Percentiles rank a stretch among this genome's conserved stretches.
Conservation (phyloP, 2,113 vertebrate species). For the Epinephelus fuscoguttatus region DNA sequence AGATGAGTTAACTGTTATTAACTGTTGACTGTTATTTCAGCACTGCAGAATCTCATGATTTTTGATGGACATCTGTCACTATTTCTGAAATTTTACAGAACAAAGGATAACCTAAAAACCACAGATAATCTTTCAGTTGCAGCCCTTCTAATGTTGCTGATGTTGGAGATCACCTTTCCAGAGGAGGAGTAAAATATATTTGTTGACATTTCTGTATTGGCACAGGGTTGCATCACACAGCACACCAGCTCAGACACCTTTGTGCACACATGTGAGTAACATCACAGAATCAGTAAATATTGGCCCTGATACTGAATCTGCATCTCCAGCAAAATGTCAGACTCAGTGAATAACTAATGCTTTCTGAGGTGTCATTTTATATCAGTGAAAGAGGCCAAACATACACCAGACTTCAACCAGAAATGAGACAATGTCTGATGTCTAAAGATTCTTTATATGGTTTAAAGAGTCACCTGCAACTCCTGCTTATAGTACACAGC, state of each 20-base stretch:
- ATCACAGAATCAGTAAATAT: background rate
- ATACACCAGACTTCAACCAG: background rate
- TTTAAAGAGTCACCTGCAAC: background rate
- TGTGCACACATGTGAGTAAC: background rate
- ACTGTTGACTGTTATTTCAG: background rate
- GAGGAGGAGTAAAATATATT: background rate
- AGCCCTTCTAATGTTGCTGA: background rate
- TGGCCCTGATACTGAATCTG: background rate
- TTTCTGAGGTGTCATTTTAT: background rate
- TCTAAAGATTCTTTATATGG: background rate
- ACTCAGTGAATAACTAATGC: background rate
- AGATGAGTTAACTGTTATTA: too few relatives aligned
- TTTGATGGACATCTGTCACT: background rate
- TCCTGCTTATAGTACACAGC: too few relatives aligned
- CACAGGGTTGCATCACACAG: background rate
- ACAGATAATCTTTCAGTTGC: background rate
- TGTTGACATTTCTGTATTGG: background rate
- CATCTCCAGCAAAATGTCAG: background rate
- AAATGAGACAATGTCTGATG: too few relatives aligned
- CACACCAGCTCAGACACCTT: background rate
- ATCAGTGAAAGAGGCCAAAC: background rate
- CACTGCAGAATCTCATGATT: background rate
- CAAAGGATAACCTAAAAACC: background rate
- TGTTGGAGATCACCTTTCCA: too few relatives aligned
- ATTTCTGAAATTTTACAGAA: background rate